Base-by-base conservation (phyloP, 2,113 vertebrate species). In the Xenotilapia longispinis region DNA sequence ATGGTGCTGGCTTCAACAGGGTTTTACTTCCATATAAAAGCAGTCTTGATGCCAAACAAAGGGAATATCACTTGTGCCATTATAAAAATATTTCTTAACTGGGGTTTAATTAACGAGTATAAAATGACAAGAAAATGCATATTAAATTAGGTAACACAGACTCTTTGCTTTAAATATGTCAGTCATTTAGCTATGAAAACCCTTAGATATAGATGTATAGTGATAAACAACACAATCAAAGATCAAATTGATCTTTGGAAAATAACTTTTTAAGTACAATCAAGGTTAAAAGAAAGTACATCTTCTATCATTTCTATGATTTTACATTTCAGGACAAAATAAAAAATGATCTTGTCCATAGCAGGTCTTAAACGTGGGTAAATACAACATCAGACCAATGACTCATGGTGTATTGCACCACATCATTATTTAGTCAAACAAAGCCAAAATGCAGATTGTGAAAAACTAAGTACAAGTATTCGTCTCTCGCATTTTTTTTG, bases 11-110 rank as follows among this genome's bases (percentile, higher is more conserved):
- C 38, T 26, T 70, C 38, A 45, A 23, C 65, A 26, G 38, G 13
- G 38, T 42, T 70, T 42, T 42, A 42, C 36, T 9, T 42, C 36
- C 65, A 70, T 70, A 70, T 70, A 23, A 70, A 63, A 68, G 21
- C 19, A 26, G 13, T 26, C 12, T 42, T 0, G 13, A 15, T 23
- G 21, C 2, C 36, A 14, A 70, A 40, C 63, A 42, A 40, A 1
- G 63, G 36, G 4, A 68, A 68, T 60, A 14, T 68, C 63, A 40
- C 33, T 4, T 5, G 0, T 38, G 12, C 63, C 3, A 0, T 21
- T 40, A 40, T 13, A 40, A 21, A 68, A 40, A 38, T 21, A 21
- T 68, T 38, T 0, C 19, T 68, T 23, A 42, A 21, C 36, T 42
- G n/a, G n/a, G 36, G 36, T 9, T 68, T 40, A 23, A 68, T 68